Conservation (phyloP, 30 jellyfish, hydroid and myxozoan species). For the Haliclystus octoradiatus region DNA sequence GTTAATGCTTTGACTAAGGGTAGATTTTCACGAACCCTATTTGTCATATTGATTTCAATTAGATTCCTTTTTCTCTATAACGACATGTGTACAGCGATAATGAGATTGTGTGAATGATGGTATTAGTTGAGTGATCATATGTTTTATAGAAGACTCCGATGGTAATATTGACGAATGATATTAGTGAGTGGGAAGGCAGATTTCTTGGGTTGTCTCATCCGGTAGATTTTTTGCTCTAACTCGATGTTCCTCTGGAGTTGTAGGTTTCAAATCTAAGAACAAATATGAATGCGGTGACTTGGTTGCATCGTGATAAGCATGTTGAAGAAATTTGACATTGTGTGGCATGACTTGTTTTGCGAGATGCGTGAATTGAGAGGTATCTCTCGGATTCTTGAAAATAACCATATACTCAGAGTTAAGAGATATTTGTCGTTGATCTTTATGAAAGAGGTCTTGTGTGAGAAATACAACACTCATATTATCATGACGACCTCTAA, state of each 20-base stretch:
- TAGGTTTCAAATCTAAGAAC: background rate
- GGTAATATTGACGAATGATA: too few relatives aligned
- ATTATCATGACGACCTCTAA: background rate
- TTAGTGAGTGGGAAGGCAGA: too few relatives aligned
- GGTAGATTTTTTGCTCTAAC: background rate
- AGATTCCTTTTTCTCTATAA: too few relatives aligned
- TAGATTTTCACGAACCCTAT: background rate
- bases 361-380: background rate
- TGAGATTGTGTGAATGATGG: too few relatives aligned
- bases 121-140: too few relatives aligned
- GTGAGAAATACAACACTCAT: background rate
- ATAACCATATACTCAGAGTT: background rate
- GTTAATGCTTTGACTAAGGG: background rate
- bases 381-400: background rate
- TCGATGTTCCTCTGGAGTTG: background rate
- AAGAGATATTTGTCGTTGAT: background rate
- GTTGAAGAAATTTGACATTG: background rate
- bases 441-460: background rate
- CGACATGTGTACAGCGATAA: too few relatives aligned
- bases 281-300: background rate
- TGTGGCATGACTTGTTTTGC: background rate
- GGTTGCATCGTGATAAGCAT: background rate
- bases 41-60: too few relatives aligned
- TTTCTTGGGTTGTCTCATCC: background rate
- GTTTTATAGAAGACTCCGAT: too few relatives aligned